Evolutionary conservation across 2,888 invertebrate species (phyloP).

Genomic region (Rhagium mordax): DNA sequence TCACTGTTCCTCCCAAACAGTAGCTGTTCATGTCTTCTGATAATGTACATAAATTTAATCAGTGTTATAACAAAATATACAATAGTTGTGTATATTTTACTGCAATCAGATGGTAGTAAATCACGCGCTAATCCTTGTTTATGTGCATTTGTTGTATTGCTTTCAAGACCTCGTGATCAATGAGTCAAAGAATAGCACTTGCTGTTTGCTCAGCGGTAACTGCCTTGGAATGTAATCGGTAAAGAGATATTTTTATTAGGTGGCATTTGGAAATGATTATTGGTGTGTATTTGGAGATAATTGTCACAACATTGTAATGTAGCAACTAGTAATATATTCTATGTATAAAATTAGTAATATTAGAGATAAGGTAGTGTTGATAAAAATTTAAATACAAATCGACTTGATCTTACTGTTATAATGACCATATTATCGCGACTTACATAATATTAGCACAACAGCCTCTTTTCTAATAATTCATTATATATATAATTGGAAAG

Average conservation of each 20-base stretch:
- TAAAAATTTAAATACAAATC: not conserved
- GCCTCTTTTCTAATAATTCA: not conserved
- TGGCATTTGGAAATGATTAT: not conserved
- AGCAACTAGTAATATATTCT: not conserved
- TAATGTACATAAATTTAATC: slow-evolving; percentile 8
- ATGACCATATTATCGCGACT: not conserved
- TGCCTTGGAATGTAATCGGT: not conserved
- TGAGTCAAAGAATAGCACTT: not conserved
- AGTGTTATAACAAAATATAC: not conserved
- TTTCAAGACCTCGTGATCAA: slow-evolving; percentile 12
- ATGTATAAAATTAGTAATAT: not conserved
- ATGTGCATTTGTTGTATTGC: not conserved
- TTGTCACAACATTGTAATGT: not conserved
- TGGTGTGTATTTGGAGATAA: not conserved
- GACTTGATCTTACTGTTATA: not conserved
- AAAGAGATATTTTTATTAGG: not conserved
- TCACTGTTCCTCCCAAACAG: not conserved
- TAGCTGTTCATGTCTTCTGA: slow-evolving; percentile 2
- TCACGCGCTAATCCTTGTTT: not conserved
- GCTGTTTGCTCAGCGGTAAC: not conserved
- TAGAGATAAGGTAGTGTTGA: not conserved
- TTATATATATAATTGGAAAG: not conserved
- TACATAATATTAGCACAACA: not conserved
- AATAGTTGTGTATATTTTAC: not conserved
- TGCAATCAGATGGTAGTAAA: slow-evolving; percentile 13